Base-by-base conservation (phyloP, 1,140 invertebrate species). In the Ostrea edulis region DNA sequence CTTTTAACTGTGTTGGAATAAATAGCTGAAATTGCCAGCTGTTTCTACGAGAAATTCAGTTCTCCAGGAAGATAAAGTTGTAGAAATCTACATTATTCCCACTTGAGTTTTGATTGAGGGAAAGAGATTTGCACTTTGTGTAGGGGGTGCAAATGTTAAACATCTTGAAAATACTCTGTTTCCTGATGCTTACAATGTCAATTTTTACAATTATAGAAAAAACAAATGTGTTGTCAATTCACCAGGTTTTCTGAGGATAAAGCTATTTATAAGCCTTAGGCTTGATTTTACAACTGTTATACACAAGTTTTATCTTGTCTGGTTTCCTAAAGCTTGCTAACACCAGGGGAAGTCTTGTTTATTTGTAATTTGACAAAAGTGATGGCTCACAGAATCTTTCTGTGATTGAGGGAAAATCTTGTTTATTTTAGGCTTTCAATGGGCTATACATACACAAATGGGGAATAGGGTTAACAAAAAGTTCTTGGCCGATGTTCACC, bases 11-110 rank as follows among this genome's bases (percentile, higher is more conserved):
- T 35, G 11, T 25, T 29, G 9, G 8, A 14, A 14, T 44, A 77
- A 77, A 77, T 77, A 29, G 68, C 17, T 77, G 22, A 77, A 77
- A 29, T 77, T 11, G 8, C 29, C 68, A 77, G 68, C 68, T 77
- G 68, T 77, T 77, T 4, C 25, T 77, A 29, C 8, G 29, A 77
- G 68, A 77, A 77, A 17, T 35, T 22, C 9, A 77, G 68, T 12
- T 77, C 29, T 29, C 25, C 68, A 35, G 35, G 68, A 62, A 77
- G 68, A 35, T 77, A 35, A 77, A 77, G 22, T 77, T 35, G 25
- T 9, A 77, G 29, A 14, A 77, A 77, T 35, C 11, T 29, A 77
- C 12, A 17, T 35, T 25, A 77, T 22, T 29, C 9, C 22, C 25
- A 29, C 68, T 44, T 77, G 2, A 77, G 25, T 25, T 77, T 77